Evolutionary conservation across 2,113 vertebrate species (phyloP).

Genomic region (Melozone crissalis): DNA sequence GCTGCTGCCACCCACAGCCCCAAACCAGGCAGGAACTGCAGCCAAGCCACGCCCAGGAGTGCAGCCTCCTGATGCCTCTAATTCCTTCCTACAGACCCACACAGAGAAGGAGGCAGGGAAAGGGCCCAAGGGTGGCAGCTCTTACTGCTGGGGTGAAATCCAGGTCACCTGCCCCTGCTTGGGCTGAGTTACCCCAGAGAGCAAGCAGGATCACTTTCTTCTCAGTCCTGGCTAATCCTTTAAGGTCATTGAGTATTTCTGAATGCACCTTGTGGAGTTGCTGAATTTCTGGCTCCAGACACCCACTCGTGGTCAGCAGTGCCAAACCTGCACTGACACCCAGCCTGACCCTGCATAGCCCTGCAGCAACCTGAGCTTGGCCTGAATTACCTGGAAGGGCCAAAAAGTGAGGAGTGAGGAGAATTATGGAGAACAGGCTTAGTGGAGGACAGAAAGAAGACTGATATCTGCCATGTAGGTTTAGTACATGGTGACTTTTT

Average conservation of each 20-base stretch:
- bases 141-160: background rate
- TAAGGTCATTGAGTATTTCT: background rate
- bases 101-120: background rate
- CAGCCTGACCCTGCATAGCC: fast-evolving
- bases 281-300: background rate
- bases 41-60: no score
- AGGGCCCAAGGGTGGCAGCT: background rate
- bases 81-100: no score
- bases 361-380: fast-evolving
- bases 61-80: fast-evolving
- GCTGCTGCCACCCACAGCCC: background rate
- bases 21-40: background rate
- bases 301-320: fast-evolving
- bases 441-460: background rate
- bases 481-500: background rate
- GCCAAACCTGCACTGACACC: background rate
- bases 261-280: background rate
- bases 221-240: background rate
- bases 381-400: background rate
- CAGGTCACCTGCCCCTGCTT: no score
- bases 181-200: background rate
- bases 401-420: background rate
- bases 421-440: background rate
- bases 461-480: background rate
- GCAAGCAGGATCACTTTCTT: fast-evolving